Conservation (phyloP, 2,797 vertebrate species). For the Threskiornis aethiopicus region DNA sequence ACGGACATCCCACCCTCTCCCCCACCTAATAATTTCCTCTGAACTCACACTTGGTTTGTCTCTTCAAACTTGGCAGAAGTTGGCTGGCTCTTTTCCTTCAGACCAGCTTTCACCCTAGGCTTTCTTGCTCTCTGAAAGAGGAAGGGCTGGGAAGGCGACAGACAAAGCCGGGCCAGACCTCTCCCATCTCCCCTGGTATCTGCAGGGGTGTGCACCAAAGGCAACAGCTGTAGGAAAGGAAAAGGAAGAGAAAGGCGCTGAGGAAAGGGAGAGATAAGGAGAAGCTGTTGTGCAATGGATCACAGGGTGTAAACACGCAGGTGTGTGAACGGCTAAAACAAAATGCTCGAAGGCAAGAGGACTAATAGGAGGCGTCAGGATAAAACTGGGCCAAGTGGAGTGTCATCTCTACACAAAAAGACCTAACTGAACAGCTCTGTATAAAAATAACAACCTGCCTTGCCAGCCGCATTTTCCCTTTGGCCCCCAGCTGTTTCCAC, state of each 20-base stretch:
- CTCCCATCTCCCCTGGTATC: neutral
- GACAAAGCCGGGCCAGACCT: neutral
- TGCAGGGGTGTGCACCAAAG: neutral
- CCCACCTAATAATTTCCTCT: conserved; percentile 73
- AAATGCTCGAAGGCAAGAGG: conserved; percentile 7
- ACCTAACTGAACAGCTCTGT: neutral
- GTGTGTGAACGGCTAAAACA: neutral
- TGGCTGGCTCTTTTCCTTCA: conserved; percentile 36
- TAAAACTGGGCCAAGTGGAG: neutral
- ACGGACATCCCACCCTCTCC: conserved; percentile 50
- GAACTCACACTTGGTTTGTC: conserved; percentile 68
- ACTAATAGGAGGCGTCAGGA: neutral
- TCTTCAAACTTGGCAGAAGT: conserved; percentile 72
- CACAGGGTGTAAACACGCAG: neutral
- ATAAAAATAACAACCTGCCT: conserved; percentile 54
- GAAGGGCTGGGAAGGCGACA: conserved; percentile 10
- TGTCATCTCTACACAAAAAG: neutral
- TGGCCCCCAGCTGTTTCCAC: conserved; percentile 75
- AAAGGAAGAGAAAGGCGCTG: conserved; percentile 21
- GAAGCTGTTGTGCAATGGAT: conserved; percentile 19
- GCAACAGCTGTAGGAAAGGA: neutral
- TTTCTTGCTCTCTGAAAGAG: neutral
- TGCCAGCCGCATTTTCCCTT: conserved; percentile 28
- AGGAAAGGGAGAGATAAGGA: conserved; percentile 27
- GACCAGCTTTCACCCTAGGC: neutral